Base-by-base conservation (phyloP, 2,113 vertebrate species). In the Heloderma charlesbogerti region DNA sequence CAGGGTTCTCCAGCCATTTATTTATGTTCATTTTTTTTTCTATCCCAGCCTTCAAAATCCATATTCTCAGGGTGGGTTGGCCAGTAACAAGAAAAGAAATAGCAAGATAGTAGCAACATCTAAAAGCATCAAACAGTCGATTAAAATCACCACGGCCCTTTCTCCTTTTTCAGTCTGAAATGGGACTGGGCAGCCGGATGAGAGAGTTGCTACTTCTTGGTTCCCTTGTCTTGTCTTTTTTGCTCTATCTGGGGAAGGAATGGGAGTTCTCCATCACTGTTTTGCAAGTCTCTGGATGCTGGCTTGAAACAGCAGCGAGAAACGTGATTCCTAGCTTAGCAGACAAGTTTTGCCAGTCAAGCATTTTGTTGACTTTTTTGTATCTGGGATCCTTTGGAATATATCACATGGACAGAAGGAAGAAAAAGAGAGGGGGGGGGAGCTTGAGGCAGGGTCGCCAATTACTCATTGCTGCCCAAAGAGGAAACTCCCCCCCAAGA, bases 341-440 rank as follows among this genome's bases (percentile, higher is more conserved):
- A 93, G 94, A 94, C 94, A 96, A 94, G 94, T 96, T 96, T 95
- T 96, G 93, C 96, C 96, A 95, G 95, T 96, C 95, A 94, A 92
- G 90, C 89, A 91, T 95, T 96, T 83, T 96, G 95, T 96, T 96
- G 94, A 93, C 95, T 96, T 96, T 95, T 96, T 94, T 96, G 96
- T 95, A 94, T 95, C 91, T 94, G 94, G 79, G 87, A 95, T 95
- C 94, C 95, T 96, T 95, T 92, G 93, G 2, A 93, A 84, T 91
- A 92, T 95, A 94, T 93, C 94, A 94, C 91, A 94, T 87, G 92
- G 89, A 93, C 92, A 88, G 93, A 95, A 84, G 20, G 75, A 27
- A 66, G 1, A 0, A 37, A 48, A 85, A 74, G 80, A 93, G 48
- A 94, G 83, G 20, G 60, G 12, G 5, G 18, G 3, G 12, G 20